Percentiles rank a stretch among this genome's conserved stretches.
Conservation (phyloP, 64 coral and sea anemone genomes). For the Hydrozoanthus tunicans region DNA sequence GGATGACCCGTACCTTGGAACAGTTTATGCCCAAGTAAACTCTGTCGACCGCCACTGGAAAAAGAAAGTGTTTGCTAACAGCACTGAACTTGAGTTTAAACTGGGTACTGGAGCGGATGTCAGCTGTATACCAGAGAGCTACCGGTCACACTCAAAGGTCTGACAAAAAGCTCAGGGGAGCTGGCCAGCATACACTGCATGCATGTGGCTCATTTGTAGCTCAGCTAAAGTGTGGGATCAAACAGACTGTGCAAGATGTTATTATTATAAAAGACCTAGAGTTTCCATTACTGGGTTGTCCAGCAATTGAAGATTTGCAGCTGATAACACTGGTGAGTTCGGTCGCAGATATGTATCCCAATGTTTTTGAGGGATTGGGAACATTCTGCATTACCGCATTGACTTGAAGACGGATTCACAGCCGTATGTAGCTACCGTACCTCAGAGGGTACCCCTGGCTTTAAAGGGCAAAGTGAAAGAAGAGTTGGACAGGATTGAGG, state of each 20-base stretch:
- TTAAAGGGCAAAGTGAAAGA: conserved; percentile 47
- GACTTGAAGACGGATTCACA: neutral
- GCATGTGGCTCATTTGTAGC: conserved; percentile 35
- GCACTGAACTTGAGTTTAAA: conserved; percentile 37
- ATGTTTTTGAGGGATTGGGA: conserved; percentile 51
- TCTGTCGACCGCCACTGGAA: conserved; percentile 25
- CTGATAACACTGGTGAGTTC: neutral
- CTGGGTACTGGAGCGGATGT: conserved; percentile 52
- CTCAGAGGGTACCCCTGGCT: conserved; percentile 22
- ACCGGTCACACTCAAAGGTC: conserved; percentile 5
- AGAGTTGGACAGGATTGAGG: conserved; percentile 31
- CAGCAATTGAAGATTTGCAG: conserved; percentile 18
- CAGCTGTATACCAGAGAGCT: conserved; percentile 6
- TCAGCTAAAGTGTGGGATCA: conserved; percentile 15
- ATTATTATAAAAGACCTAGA: conserved; percentile 47
- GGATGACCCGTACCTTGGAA: conserved; percentile 10
- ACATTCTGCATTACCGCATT: neutral
- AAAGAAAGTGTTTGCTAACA: conserved; percentile 31
- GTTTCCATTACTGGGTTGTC: conserved; percentile 49
- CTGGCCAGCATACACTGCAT: conserved; percentile 23
- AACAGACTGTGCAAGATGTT: conserved; percentile 24
- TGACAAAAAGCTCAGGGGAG: conserved; percentile 45
- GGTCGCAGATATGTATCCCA: neutral
- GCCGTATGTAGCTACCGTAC: conserved; percentile 33
- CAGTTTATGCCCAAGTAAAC: conserved; percentile 23